Percentiles rank a stretch among this genome's conserved stretches.
phyloP scores from a whole-genome alignment of 2,113 vertebrate species.

The Cynocephalus volans region DNA sequence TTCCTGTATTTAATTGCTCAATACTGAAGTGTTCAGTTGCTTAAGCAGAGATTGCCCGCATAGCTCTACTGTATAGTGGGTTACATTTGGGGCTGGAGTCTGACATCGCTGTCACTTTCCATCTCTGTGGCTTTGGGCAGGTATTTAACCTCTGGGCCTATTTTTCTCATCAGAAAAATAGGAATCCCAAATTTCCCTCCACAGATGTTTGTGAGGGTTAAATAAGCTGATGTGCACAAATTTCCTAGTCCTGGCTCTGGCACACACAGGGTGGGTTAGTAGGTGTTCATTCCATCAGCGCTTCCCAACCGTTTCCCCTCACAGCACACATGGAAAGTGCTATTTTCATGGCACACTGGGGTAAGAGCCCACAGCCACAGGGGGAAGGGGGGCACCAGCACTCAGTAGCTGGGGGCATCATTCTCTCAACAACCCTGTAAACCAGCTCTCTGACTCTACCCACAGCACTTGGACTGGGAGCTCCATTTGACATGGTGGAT shows the following conservation, averaged over 20 bases:
- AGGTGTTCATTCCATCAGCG: background rate
- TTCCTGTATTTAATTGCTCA: background rate
- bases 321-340: background rate
- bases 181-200: background rate
- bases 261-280: background rate
- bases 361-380: slow-evolving; percentile 6
- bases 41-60: slow-evolving; percentile 32
- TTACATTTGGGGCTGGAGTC: background rate
- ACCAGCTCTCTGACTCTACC: background rate
- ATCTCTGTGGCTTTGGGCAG: background rate
- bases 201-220: background rate
- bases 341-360: background rate
- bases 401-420: background rate
- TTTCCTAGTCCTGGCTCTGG: background rate
- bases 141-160: slow-evolving; percentile 24
- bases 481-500: background rate
- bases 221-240: background rate
- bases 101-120: background rate
- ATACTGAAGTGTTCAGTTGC: background rate
- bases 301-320: background rate
- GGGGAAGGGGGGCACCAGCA: background rate
- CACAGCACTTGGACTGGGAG: background rate
- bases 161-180: slow-evolving; percentile 59
- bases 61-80: background rate
- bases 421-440: background rate